Evolutionary conservation across 1,140 invertebrate species (phyloP).

Genomic region (Riptortus pedestris): DNA sequence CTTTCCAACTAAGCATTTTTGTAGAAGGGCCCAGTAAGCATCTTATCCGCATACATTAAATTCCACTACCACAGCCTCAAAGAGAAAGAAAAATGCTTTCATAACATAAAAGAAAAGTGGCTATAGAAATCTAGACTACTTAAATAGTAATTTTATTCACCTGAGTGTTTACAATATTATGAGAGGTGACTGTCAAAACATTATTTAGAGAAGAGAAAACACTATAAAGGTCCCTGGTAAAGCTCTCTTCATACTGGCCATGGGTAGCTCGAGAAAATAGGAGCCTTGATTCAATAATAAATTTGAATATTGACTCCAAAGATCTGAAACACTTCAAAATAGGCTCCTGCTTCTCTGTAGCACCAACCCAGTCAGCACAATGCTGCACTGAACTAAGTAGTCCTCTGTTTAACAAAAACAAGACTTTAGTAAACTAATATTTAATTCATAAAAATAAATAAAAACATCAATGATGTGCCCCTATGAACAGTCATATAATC

Average conservation of each 20-base stretch:
- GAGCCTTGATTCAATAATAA: conserved; percentile 83
- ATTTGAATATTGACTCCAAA: conserved; percentile 88
- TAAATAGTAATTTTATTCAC: conserved; percentile 38
- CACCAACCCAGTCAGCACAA: conserved; percentile 77
- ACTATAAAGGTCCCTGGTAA: conserved; percentile 60
- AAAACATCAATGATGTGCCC: too few species aligned
- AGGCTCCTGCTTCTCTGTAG: conserved; percentile 73
- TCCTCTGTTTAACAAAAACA: conserved; percentile 53
- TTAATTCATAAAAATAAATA: neutral
- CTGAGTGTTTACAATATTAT: conserved; percentile 66
- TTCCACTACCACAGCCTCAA: too few species aligned
- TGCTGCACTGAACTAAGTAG: conserved; percentile 79
- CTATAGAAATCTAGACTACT: neutral
- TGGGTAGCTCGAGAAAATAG: conserved; percentile 80
- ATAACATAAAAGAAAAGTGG: too few species aligned
- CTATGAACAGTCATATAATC: too few species aligned
- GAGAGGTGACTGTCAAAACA: conserved; percentile 58
- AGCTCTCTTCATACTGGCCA: conserved; percentile 77
- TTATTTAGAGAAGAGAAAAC: conserved; percentile 65
- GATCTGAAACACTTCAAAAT: conserved; percentile 84
- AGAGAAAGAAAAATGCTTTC: too few species aligned
- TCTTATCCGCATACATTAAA: too few species aligned
- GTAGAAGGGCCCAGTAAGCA: too few species aligned
- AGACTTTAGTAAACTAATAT: neutral
- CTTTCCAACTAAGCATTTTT: too few species aligned